Conservation (phyloP, 2,113 vertebrate species). For the Coptodon bakossiorum region DNA sequence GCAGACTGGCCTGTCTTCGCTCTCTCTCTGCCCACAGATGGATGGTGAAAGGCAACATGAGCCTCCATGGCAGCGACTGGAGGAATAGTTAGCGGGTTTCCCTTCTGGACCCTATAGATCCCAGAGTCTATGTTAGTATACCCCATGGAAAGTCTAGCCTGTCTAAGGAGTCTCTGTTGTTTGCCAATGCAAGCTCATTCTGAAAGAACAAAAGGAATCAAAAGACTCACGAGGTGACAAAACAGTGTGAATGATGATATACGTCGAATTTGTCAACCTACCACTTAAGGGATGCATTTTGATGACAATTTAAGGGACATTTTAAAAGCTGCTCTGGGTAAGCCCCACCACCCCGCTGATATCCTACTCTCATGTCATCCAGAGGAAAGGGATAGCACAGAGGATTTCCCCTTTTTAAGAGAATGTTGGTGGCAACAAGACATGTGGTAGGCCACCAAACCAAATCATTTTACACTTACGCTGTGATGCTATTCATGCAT, state of each 20-base stretch:
- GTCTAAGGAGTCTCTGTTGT: constrained; percentile 56
- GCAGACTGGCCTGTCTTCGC: constrained; percentile 68
- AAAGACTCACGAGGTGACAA: not conserved
- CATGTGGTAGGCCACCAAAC: not conserved
- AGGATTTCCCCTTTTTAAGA: constrained; percentile 12
- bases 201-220: not conserved
- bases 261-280: not conserved
- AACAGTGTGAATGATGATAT: not conserved
- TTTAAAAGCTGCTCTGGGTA: not conserved
- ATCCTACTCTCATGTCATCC: not conserved
- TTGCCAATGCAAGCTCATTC: not conserved
- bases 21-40: constrained; percentile 64
- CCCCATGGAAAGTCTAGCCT: constrained; percentile 50
- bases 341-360: not conserved
- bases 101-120: constrained; percentile 31
- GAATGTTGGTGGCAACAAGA: not conserved
- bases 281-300: constrained; percentile 9
- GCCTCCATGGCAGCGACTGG: constrained; percentile 23
- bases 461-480: constrained; percentile 30
- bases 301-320: constrained; percentile 6
- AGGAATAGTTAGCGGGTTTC: constrained; percentile 42
- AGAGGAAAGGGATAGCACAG: not conserved
- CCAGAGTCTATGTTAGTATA: constrained; percentile 10
- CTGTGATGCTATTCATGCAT: constrained; percentile 43
- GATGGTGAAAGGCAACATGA: constrained; percentile 70